These are phyloP conservation scores for Harlomillsia oculata DNA, from an alignment of 1,140 invertebrate genomes.

Conservation along the genomic window DNA sequence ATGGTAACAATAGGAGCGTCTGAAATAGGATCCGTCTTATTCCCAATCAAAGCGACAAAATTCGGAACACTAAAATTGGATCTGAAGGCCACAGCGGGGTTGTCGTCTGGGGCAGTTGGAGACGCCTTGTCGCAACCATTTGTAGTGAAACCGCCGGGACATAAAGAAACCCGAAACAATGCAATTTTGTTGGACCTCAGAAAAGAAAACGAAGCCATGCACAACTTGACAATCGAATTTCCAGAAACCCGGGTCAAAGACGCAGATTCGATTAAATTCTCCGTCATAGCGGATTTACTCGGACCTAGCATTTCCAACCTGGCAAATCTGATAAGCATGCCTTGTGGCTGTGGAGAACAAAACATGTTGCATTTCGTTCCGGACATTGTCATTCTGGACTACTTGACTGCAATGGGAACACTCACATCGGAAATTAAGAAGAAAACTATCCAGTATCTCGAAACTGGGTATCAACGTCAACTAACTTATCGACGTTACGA, in stretches of 20 bases:
- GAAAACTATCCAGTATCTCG: constrained; percentile 63
- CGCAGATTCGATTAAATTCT: constrained; percentile 61
- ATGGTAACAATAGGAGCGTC: not conserved
- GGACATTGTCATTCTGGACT: constrained; percentile 74
- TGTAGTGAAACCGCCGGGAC: constrained; percentile 21
- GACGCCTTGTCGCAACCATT: constrained; percentile 17
- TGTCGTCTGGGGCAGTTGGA: constrained; percentile 1
- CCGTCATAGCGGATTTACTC: constrained; percentile 61
- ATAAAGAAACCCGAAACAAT: not conserved
- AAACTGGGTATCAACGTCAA: constrained; percentile 82
- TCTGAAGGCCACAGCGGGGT: constrained; percentile 43
- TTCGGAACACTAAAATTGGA: constrained; percentile 47
- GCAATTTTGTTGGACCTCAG: constrained; percentile 10
- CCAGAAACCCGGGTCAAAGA: constrained; percentile 46
- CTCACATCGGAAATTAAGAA: constrained; percentile 55
- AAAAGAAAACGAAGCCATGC: not conserved
- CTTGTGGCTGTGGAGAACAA: constrained; percentile 83
- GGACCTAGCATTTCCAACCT: constrained; percentile 64
- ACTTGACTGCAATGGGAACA: constrained; percentile 48
- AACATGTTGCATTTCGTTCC: constrained; percentile 89
- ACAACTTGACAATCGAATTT: constrained; percentile 1
- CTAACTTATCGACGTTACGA: constrained; percentile 51
- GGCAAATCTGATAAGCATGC: constrained; percentile 64
- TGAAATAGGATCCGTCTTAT: constrained; percentile 7
- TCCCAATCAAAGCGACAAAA: constrained; percentile 5